Evolutionary conservation across 2,888 invertebrate genomes (phyloP).

Genomic region (Eledone cirrhosa): DNA sequence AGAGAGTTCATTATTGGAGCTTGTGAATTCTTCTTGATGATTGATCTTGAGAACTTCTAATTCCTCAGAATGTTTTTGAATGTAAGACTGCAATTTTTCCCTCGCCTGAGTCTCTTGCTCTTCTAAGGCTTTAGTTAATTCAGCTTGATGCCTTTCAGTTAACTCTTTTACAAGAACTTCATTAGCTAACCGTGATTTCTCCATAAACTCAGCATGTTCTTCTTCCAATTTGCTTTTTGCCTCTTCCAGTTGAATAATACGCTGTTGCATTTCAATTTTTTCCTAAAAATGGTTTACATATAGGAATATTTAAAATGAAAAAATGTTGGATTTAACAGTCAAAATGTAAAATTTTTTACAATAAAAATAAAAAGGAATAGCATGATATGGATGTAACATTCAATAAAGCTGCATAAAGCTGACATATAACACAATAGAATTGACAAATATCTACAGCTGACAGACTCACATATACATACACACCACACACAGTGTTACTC

Average conservation of each 20-base stretch:
- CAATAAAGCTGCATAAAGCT: no score
- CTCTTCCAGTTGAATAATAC: conserved; percentile 39
- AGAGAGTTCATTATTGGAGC: conserved; percentile 49
- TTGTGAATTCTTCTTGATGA: conserved; percentile 47
- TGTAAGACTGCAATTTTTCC: conserved; percentile 44
- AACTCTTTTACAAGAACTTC: conserved; percentile 2
- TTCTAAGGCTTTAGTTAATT: not conserved
- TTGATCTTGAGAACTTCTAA: conserved; percentile 44
- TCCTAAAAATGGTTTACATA: conserved; percentile 37
- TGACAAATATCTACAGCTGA: no score
- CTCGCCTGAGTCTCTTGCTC: conserved; percentile 70
- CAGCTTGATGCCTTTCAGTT: not conserved
- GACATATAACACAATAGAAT: no score
- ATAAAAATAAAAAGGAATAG: no score
- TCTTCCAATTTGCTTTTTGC: conserved; percentile 34
- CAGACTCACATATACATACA: no score
- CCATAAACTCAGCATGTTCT: conserved; percentile 40
- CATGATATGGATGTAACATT: no score
- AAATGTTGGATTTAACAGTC: no score
- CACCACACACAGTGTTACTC: no score
- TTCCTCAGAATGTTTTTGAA: conserved; percentile 45
- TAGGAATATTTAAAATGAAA: no score
- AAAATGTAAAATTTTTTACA: no score
- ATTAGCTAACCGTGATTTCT: conserved; percentile 70
- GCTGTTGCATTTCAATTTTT: conserved; percentile 44